Evolutionary conservation across 92 coral and sea anemone genomes (phyloP).

Genomic region (Scolanthus callimorphus): DNA sequence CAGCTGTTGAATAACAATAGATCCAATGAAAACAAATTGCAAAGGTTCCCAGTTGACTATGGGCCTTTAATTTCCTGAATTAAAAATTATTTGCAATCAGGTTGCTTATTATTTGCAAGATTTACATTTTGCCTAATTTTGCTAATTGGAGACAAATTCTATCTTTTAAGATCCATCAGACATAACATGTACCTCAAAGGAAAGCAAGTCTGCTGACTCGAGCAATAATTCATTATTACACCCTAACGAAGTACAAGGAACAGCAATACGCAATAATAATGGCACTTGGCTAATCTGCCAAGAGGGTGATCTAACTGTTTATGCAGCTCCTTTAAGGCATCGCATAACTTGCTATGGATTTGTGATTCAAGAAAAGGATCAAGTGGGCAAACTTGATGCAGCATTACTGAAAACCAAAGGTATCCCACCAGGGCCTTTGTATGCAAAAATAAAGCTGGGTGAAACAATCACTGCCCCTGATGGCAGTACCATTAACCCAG

Average conservation of each 20-base stretch:
- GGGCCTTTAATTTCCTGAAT: too few species aligned
- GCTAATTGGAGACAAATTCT: too few species aligned
- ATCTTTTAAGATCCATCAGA: too few species aligned
- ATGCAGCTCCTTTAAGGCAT: slow-evolving; percentile 88
- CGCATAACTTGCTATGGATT: slow-evolving; percentile 83
- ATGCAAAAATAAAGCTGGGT: slow-evolving; percentile 85
- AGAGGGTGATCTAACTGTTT: slow-evolving; percentile 60
- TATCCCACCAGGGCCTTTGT: slow-evolving; percentile 91
- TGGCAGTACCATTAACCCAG: slow-evolving; percentile 61
- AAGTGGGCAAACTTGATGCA: slow-evolving; percentile 87
- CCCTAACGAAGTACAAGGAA: slow-evolving; percentile 69
- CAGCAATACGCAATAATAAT: slow-evolving; percentile 29
- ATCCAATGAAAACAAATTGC: too few species aligned
- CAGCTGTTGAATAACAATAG: too few species aligned
- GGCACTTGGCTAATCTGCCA: slow-evolving; percentile 74
- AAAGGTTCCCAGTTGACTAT: too few species aligned
- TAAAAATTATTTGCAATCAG: too few species aligned
- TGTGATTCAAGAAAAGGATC: slow-evolving; percentile 63
- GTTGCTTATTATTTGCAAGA: too few species aligned
- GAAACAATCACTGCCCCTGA: slow-evolving; percentile 60
- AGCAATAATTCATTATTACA: too few species aligned
- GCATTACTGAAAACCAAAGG: slow-evolving; percentile 69
- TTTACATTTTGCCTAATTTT: too few species aligned
- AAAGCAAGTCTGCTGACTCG: too few species aligned
- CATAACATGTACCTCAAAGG: too few species aligned